Evolutionary conservation across 2,888 invertebrate species (phyloP).

Genomic region (Drosophila kambysellisi): DNA sequence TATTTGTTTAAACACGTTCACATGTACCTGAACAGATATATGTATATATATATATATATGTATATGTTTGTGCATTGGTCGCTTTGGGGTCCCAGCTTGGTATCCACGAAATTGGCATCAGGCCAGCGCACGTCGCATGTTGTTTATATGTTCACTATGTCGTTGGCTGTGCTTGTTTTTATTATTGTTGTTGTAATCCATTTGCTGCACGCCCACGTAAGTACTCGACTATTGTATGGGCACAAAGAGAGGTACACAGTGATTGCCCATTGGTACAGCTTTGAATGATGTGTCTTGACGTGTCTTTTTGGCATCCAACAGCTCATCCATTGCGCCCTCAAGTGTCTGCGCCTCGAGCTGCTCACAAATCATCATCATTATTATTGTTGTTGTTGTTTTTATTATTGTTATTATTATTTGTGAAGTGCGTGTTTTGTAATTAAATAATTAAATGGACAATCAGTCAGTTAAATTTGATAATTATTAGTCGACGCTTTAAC

Average conservation of each 20-base stretch:
- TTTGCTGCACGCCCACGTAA: constrained; percentile 68
- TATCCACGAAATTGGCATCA: constrained; percentile 68
- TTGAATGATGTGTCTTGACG: constrained; percentile 75
- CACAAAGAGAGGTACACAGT: constrained; percentile 30
- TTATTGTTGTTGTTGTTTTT: constrained; percentile 27
- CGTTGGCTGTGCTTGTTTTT: constrained; percentile 28
- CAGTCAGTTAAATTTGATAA: constrained; percentile 42
- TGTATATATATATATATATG: constrained; percentile 8
- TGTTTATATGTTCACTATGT: constrained; percentile 56
- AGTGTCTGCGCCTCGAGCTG: constrained; percentile 38
- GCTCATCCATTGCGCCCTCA: constrained; percentile 35
- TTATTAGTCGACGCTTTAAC: constrained; percentile 2
- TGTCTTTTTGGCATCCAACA: constrained; percentile 44
- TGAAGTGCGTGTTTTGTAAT: constrained; percentile 50
- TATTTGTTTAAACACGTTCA: constrained; percentile 80
- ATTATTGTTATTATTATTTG: constrained; percentile 37
- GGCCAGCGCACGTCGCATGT: constrained; percentile 68
- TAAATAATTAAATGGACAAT: constrained; percentile 61
- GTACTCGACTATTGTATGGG: constrained; percentile 48
- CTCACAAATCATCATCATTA: constrained; percentile 53
- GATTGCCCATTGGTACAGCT: constrained; percentile 54
- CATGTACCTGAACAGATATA: constrained; percentile 17
- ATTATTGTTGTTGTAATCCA: constrained; percentile 30
- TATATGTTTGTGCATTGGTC: constrained; percentile 12
- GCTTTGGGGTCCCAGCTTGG: constrained; percentile 32